A percentile compares a stretch with the other conserved stretches of the same genome.
Evolutionary conservation across 2,113 vertebrate genomes (phyloP).

Genomic region (Stegastes partitus): DNA sequence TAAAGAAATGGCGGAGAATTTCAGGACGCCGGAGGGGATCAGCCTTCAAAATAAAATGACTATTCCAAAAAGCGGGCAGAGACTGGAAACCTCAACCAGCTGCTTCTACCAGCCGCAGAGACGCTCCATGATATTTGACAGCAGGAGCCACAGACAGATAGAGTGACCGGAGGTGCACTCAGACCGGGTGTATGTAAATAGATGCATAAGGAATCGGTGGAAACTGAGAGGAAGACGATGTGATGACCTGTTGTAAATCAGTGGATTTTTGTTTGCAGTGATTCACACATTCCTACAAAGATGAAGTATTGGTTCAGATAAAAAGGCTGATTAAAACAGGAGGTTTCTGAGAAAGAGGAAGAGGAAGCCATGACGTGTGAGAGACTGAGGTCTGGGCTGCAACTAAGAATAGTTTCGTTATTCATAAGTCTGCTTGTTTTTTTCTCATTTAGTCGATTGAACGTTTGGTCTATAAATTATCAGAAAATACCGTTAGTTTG

Average conservation of each 20-base stretch:
- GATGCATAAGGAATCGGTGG: slow-evolving; percentile 1
- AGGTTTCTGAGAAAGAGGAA: slow-evolving; percentile 21
- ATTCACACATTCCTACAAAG: neutral
- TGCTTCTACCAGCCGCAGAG: slow-evolving; percentile 99
- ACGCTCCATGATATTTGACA: slow-evolving; percentile 96
- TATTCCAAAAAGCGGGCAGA: slow-evolving; percentile 97
- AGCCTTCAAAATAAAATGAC: slow-evolving; percentile 95
- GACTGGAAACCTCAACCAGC: slow-evolving; percentile 97
- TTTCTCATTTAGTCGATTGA: neutral
- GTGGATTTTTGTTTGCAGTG: slow-evolving; percentile 4
- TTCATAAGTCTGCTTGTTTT: neutral
- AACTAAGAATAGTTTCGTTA: neutral
- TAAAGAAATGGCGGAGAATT: slow-evolving; percentile 87
- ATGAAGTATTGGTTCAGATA: neutral
- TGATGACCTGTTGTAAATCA: slow-evolving; percentile 1
- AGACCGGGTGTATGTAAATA: slow-evolving; percentile 40
- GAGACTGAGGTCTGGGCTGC: slow-evolving; percentile 6
- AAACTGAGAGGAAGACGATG: neutral
- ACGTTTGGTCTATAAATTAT: neutral
- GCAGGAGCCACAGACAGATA: slow-evolving; percentile 93
- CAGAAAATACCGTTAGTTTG: neutral
- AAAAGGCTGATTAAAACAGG: neutral
- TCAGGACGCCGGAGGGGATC: slow-evolving; percentile 87
- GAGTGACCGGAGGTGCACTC: slow-evolving; percentile 83
- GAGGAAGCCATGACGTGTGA: slow-evolving; percentile 3